These are phyloP conservation scores for Spinus pinus DNA, from an alignment of 2,797 vertebrate genomes.

Conservation along the genomic window DNA sequence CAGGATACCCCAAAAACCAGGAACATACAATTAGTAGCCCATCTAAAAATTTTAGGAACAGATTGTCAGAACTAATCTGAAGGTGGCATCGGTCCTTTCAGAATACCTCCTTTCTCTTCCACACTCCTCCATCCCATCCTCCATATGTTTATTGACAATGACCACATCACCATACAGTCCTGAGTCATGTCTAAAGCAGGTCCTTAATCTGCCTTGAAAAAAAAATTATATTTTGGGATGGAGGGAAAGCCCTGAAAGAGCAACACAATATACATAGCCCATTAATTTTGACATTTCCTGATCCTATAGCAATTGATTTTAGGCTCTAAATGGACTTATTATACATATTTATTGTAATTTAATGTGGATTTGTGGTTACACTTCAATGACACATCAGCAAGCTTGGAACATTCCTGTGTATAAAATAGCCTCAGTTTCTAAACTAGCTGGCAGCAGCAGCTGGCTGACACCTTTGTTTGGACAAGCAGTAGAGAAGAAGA, in stretches of 20 bases:
- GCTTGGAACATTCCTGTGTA: not conserved
- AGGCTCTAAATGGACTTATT: not conserved
- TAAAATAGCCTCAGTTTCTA: not conserved
- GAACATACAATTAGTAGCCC: not conserved
- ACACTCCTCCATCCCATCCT: not conserved
- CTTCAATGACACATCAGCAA: not conserved
- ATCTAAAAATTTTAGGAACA: not conserved
- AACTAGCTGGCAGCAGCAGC: not conserved
- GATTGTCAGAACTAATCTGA: not conserved
- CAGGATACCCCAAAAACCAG: not conserved
- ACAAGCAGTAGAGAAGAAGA: not conserved
- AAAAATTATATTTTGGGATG: not conserved
- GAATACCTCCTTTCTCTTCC: not conserved
- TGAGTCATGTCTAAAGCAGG: not conserved
- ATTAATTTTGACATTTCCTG: not conserved
- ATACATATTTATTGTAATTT: not conserved
- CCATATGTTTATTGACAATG: not conserved
- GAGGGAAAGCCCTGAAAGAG: not conserved
- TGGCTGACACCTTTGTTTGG: not conserved
- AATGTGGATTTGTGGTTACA: not conserved
- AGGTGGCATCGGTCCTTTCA: not conserved
- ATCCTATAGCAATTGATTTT: not conserved
- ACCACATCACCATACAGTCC: not conserved
- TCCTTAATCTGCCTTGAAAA: not conserved
- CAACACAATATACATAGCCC: not conserved